These are phyloP conservation scores for Pyrochroa serraticornis DNA, from an alignment of 2,888 invertebrate species.

Conservation along the genomic window DNA sequence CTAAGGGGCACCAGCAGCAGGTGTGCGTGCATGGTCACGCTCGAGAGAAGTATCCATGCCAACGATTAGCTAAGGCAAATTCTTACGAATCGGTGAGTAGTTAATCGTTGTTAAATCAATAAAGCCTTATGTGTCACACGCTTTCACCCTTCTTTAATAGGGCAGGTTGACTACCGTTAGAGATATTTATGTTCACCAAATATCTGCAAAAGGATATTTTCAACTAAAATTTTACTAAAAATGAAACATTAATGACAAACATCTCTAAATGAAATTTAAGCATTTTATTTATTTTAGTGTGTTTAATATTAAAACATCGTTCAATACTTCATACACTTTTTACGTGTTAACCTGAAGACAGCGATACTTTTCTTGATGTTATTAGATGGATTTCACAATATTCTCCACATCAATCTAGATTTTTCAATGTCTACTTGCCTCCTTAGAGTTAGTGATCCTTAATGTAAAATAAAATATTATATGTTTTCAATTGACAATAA, in stretches of 20 bases:
- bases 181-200: background rate
- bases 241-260: background rate
- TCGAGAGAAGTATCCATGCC: constrained; percentile 49
- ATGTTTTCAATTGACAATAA: too few relatives aligned
- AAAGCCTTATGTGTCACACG: constrained; percentile 14
- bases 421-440: too few relatives aligned
- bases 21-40: constrained; percentile 34
- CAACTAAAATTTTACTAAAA: background rate
- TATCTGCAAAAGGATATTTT: background rate
- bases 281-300: too few relatives aligned
- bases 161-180: background rate
- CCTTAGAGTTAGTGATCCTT: too few relatives aligned
- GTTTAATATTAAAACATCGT: too few relatives aligned
- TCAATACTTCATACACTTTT: too few relatives aligned
- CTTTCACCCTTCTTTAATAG: background rate
- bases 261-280: too few relatives aligned
- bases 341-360: too few relatives aligned
- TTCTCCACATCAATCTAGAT: too few relatives aligned
- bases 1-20: constrained; percentile 19
- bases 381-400: too few relatives aligned
- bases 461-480: too few relatives aligned
- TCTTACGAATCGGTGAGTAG: constrained; percentile 47
- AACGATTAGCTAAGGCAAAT: constrained; percentile 51
- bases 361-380: too few relatives aligned
- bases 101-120: constrained; percentile 44